These are phyloP conservation scores for Oryzias woworae DNA, from an alignment of 2,113 vertebrate genomes.

Conservation along the genomic window DNA sequence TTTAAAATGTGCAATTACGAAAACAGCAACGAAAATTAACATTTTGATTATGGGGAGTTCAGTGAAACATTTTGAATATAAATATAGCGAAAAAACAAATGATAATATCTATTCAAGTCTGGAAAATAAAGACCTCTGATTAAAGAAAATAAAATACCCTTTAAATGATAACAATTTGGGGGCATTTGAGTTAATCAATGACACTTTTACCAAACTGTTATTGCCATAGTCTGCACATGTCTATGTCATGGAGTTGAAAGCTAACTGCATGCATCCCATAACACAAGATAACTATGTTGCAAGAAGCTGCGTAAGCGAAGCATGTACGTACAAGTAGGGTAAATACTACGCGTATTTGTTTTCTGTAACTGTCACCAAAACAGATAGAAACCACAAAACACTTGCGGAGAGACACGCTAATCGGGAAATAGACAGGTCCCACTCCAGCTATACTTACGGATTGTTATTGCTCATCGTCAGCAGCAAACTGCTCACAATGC, in stretches of 20 bases:
- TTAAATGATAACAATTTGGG: background rate
- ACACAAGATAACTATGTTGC: background rate
- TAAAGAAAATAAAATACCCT: background rate
- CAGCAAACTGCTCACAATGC: conserved; percentile 92
- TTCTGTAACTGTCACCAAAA: background rate
- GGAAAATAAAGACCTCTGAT: too few species aligned
- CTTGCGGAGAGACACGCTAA: background rate
- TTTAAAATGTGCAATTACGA: background rate
- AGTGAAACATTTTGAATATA: too few species aligned
- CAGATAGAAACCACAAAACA: background rate
- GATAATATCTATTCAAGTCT: too few species aligned
- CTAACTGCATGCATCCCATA: background rate
- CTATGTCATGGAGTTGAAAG: conserved; percentile 15
- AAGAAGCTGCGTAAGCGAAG: fast-evolving
- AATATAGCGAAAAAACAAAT: too few species aligned
- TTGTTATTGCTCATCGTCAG: conserved; percentile 98
- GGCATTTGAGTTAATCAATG: too few species aligned
- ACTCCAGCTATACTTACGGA: conserved; percentile 84
- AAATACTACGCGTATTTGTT: background rate
- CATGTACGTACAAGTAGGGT: background rate
- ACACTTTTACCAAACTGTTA: background rate
- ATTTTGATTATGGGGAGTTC: too few species aligned
- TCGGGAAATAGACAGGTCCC: conserved; percentile 53
- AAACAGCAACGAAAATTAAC: too few species aligned
- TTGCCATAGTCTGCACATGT: background rate